Evolutionary conservation across 2,888 invertebrate genomes (phyloP).

Genomic region (Agrenia bidenticulata): DNA sequence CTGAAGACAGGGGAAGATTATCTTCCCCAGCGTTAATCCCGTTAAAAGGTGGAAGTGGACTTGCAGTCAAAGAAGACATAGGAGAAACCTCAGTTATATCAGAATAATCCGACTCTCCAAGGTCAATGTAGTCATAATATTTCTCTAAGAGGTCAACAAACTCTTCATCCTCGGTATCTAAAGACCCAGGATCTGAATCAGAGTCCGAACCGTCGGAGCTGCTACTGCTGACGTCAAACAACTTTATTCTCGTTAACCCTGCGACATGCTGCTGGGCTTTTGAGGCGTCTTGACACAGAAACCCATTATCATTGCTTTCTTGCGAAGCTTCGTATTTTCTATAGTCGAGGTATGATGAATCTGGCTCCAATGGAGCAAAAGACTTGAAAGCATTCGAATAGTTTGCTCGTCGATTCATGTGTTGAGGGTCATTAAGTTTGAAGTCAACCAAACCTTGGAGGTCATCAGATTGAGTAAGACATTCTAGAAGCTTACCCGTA

Average conservation of each 20-base stretch:
- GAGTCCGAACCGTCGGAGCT: constrained; percentile 18
- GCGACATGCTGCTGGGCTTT: neutral
- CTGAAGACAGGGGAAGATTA: no score
- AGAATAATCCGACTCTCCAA: constrained; percentile 37
- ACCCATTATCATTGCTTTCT: neutral
- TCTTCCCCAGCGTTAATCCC: neutral
- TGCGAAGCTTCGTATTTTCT: neutral
- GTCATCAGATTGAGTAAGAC: constrained; percentile 13
- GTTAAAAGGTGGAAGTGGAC: constrained; percentile 28
- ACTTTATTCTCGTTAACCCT: neutral
- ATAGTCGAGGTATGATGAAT: neutral
- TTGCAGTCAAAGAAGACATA: constrained; percentile 36
- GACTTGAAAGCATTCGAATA: neutral
- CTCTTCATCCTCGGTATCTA: constrained; percentile 39
- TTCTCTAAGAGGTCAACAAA: constrained; percentile 43
- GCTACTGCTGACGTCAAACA: constrained; percentile 38
- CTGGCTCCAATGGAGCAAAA: neutral
- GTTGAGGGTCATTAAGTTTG: neutral
- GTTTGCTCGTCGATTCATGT: neutral
- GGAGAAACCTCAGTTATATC: constrained; percentile 48
- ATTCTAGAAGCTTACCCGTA: constrained; percentile 26
- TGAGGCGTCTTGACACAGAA: neutral
- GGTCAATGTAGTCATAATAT: constrained; percentile 38
- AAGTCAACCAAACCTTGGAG: no score
- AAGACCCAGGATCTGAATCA: constrained; percentile 28